Percentiles rank a stretch among this genome's conserved stretches.
These are phyloP conservation scores for Prionace glauca DNA, from an alignment of 2,797 vertebrate species.

Conservation along the genomic window DNA sequence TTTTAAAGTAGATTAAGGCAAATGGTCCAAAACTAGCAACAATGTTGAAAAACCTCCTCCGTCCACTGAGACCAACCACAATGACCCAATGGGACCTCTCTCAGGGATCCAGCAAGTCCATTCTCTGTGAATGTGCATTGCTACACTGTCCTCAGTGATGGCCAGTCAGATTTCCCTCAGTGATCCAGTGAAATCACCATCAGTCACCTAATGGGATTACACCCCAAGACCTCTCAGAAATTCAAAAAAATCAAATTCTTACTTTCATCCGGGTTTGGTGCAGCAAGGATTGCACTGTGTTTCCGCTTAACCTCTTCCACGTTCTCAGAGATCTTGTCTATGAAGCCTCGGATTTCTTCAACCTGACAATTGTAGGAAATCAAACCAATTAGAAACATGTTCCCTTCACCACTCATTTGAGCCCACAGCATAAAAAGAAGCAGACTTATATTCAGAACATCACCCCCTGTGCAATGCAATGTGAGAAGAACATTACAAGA, in stretches of 20 bases:
- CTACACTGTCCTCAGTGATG: no score
- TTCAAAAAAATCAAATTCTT: conserved; percentile 47
- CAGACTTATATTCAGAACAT: background rate
- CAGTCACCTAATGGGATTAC: no score
- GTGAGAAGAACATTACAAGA: no score
- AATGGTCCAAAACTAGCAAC: background rate
- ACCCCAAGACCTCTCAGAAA: background rate
- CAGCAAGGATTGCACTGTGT: conserved; percentile 86
- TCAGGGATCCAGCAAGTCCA: background rate
- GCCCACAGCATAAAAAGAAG: background rate
- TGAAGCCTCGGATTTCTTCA: conserved; percentile 88
- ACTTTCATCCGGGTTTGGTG: conserved; percentile 85
- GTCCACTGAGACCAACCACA: no score
- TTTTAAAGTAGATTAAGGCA: background rate
- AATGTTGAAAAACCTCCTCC: background rate
- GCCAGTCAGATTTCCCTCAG: background rate
- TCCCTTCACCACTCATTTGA: background rate
- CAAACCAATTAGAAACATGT: background rate
- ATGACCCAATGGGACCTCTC: background rate
- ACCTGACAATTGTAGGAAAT: conserved; percentile 60
- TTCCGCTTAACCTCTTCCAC: conserved; percentile 95
- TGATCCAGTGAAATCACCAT: background rate
- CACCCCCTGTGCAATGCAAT: background rate
- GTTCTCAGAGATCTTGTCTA: conserved; percentile 84
- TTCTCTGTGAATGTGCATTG: background rate